Base-by-base conservation (phyloP, 2,113 vertebrate genomes). In the Phodopus roborovskii region DNA sequence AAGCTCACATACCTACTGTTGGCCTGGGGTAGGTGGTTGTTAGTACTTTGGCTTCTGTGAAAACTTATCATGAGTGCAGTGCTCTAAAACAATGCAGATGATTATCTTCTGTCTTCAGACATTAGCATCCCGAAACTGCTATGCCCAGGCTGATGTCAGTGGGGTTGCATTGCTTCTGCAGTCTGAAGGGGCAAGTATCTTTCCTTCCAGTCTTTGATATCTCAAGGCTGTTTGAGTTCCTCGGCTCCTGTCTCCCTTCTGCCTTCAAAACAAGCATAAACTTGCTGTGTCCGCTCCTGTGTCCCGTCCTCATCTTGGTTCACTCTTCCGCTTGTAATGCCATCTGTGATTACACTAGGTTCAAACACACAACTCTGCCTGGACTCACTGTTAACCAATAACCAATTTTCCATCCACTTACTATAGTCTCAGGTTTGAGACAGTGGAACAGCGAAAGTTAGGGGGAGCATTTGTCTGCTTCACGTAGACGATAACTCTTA, bases 171-270 rank as follows among this genome's bases (percentile, higher is more conserved):
- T 66, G 33, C 1, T 91, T 82, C 53, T 20, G 22, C 15, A 58
- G n/a, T 7, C 3, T 48, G 30, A 5, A 11, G 36, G 39, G 15
- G 20, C 64, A 30, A 79, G 22, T 19, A 12, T 1, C 0, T 39
- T 36, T 68, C 8, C 79, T 58, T 70, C 5, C 0, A 15, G 36
- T 36, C 45, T 60, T n/a, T 20, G 8, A 16, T 5, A 7, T 66
- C 1, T 3, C 20, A 36, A 68, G 60, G 33, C 50, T 12, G 11
- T 22, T 70, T 11, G 0, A 0, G 8, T 58, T 19, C 7, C n/a
- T 50, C 22, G 19, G 30, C 30, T 70, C 5, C 0, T 75, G 79
- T 33, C 24, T 39, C 3, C 9, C 30, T 82, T 58, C 26, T 24
- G 13, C 64, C 68, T 70, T 75, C 5, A 81, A 20, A 66, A 24